Base-by-base conservation (phyloP, 2,888 invertebrate genomes). In the Empis stercorea region DNA sequence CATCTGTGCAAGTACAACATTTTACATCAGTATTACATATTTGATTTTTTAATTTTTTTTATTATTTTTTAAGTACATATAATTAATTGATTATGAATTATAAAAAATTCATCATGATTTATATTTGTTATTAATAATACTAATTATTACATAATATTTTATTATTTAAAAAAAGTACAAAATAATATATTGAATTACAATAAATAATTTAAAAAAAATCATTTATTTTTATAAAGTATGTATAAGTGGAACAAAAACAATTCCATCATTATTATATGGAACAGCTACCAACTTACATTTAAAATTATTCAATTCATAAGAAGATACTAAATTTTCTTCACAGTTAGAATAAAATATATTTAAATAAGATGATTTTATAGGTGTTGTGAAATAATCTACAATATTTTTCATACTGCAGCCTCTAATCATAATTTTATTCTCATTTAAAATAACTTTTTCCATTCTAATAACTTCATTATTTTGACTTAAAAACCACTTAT, bases 401-500 rank as follows among this genome's bases (percentile, higher is more conserved):
- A 43, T 46, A 10, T 13, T 15, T 45, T 48, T 48, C 6, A 50
- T 30, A 13, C 44, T 30, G 32, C 41, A 2, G 7, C 50, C 53
- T 45, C 42, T 48, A 44, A 53, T 47, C 20, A 43, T 23, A 20
- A 48, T 48, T 30, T 47, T 47, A 16, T 34, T 43, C 9, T 48
- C n/a, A 36, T 16, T 23, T 17, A 45, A 46, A 14, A 46, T 51
- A 10, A 38, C 47, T 44, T 42, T 47, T 41, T 32, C 41, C 46
- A 51, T 49, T 5, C 14, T 7, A 5, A 47, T 43, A 16, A 53
- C 45, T 11, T 45, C 47, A 42, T 50, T 48, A 13, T 38, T 20
- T 45, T 47, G 48, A 32, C 47, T 53, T 43, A 55, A 45, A 51
- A 57, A 56, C 57, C 56, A 56, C 48, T 53, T 54, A 48, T 57